Base-by-base conservation (phyloP, 1,140 invertebrate genomes). In the Trachelipus rathkii region DNA sequence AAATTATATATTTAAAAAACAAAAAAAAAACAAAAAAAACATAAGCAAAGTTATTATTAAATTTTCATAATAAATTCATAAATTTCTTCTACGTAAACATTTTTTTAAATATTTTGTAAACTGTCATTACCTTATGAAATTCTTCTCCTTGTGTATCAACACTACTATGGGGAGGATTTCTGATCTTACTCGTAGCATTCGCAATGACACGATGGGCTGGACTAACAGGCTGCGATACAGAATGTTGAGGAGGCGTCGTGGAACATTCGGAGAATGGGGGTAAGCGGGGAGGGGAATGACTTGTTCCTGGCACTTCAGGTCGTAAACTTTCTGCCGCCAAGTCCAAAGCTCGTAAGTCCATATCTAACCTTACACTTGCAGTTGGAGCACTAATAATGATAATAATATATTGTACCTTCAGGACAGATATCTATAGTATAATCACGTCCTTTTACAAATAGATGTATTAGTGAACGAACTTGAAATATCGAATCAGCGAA, bases 281-380 rank as follows among this genome's bases (percentile, higher is more conserved):
- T 21, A 68, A 60, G 45, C 44, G 72, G 33, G 66, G 9, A 45
- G 76, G 53, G n/a, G 44, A 60, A n/a, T 76, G 73, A 23, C 43
- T 72, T 68, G 44, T 72, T 44, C 11, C 21, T 44, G 71, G 0
- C 23, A 45, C 19, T 0, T 13, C 74, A 10, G 53, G 73, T 13
- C 79, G 77, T 15, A 81, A 73, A 45, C 77, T 78, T 70, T 81
- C 79, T 24, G 79, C 77, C 44, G 77, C 79, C 50, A 81, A 50
- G 67, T 81, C 79, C 11, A 81, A 68, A 2, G 79, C 79, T 44
- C 78, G 78, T 43, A 81, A 72, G 71, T 81, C 79, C 75, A 81
- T 78, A 23, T 81, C 79, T 15, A 81, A 53, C 21, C 75, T 72
- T 8, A 74, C 76, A 67, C 67, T 73, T 43, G 53, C 66, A 67